A percentile compares a stretch with the other conserved stretches of the same genome.
These are phyloP conservation scores for Lemur catta DNA, from an alignment of 2,797 vertebrate species.

Conservation along the genomic window DNA sequence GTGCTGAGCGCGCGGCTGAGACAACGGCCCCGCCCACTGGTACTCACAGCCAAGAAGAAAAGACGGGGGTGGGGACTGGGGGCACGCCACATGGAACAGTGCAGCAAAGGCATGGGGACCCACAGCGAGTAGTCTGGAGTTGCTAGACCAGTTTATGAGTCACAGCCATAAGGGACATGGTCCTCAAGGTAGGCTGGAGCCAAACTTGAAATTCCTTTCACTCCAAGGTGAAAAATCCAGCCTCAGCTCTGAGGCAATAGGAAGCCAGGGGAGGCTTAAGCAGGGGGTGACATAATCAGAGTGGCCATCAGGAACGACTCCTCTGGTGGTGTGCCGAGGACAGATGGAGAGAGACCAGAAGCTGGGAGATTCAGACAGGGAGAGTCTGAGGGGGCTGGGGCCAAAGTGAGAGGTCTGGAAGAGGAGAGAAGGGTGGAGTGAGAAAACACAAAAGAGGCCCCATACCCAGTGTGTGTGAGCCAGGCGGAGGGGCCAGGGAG, in stretches of 20 bases:
- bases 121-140: neutral
- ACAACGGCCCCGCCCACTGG: neutral
- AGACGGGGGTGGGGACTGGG: neutral
- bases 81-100: neutral
- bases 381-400: neutral
- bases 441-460: slow-evolving; percentile 27
- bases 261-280: neutral
- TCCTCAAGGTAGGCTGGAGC: neutral
- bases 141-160: neutral
- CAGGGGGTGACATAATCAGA: neutral
- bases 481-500: slow-evolving; percentile 15
- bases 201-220: neutral
- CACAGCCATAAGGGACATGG: neutral
- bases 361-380: too few relatives aligned
- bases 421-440: neutral
- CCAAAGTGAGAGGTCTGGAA: neutral
- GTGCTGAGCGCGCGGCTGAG: neutral
- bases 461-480: neutral
- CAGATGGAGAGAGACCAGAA: neutral
- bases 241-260: neutral
- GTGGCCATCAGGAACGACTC: neutral
- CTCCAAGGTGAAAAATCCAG: neutral
- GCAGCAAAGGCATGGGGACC: neutral
- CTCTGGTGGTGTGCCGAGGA: neutral
- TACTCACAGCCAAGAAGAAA: neutral